Evolutionary conservation across 2,888 invertebrate genomes (phyloP).

Genomic region (Caenorhabditis drosophilae): DNA sequence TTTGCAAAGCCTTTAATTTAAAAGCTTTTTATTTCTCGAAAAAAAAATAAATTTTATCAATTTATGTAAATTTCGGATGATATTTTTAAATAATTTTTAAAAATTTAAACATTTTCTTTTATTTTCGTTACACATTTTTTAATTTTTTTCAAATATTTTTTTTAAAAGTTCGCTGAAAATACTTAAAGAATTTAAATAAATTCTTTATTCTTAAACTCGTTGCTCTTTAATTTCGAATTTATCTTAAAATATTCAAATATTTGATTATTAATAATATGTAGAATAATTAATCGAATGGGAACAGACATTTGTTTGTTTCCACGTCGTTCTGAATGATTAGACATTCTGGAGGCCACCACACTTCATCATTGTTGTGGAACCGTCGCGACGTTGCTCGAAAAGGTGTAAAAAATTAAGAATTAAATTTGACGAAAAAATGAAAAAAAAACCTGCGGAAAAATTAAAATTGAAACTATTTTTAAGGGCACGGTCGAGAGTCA

Average conservation of each 20-base stretch:
- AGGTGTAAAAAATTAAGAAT: neutral
- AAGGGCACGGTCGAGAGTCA: conserved; percentile 57
- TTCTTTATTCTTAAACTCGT: neutral
- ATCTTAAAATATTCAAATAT: neutral
- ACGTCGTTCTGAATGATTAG: neutral
- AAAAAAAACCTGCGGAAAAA: neutral
- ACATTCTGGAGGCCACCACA: neutral
- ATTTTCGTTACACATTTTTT: too few relatives aligned
- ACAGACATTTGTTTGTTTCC: neutral
- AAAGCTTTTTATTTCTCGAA: neutral
- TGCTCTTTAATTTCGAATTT: too few relatives aligned
- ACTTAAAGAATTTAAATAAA: neutral
- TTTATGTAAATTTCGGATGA: too few relatives aligned
- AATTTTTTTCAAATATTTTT: too few relatives aligned
- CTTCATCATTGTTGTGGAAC: neutral
- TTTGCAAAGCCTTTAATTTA: neutral
- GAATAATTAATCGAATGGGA: too few relatives aligned
- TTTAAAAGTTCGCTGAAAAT: neutral
- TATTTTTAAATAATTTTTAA: too few relatives aligned
- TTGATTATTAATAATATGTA: neutral
- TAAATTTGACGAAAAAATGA: neutral
- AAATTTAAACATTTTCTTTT: too few relatives aligned
- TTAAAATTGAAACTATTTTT: conserved; percentile 5
- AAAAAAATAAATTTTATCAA: neutral
- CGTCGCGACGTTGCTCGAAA: neutral